A percentile compares a stretch with the other conserved stretches of the same genome.
These are phyloP conservation scores for Albula goreensis DNA, from an alignment of 2,113 vertebrate species.

Conservation along the genomic window DNA sequence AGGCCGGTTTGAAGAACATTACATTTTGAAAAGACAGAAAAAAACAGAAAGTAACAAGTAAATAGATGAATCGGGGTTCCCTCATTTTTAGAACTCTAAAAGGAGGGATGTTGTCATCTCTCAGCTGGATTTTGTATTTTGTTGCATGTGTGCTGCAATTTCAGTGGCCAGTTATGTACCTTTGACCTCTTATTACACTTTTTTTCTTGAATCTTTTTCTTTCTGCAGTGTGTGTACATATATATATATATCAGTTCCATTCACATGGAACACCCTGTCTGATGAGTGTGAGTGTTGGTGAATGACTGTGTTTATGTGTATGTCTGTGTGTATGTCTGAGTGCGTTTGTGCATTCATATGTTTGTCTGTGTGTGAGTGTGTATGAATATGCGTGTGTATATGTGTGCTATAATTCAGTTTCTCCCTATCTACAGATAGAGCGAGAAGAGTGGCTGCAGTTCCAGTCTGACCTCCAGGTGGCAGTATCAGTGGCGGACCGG, in stretches of 20 bases:
- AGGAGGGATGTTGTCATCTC: background rate
- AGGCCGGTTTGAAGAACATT: no score
- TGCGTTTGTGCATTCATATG: no score
- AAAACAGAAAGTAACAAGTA: no score
- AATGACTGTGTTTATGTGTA: background rate
- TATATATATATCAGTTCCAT: background rate
- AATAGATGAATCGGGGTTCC: no score
- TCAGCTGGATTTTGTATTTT: background rate
- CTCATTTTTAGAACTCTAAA: background rate
- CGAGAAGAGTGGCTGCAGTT: slow-evolving; percentile 75
- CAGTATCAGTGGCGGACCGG: slow-evolving; percentile 74
- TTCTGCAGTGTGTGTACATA: slow-evolving; percentile 1
- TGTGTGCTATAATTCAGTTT: background rate
- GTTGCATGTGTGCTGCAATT: background rate
- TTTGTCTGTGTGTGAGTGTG: no score
- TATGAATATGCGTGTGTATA: background rate
- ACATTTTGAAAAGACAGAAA: no score
- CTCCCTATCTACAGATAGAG: slow-evolving; percentile 57
- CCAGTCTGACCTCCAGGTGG: slow-evolving; percentile 78
- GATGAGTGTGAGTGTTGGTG: background rate
- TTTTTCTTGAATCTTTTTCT: slow-evolving; percentile 1
- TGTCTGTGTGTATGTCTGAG: no score
- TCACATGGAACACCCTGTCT: background rate
- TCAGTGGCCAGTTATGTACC: background rate
- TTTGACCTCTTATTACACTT: background rate